These are phyloP conservation scores for Dinoponera quadriceps DNA, from an alignment of 1,140 invertebrate genomes.

Conservation along the genomic window DNA sequence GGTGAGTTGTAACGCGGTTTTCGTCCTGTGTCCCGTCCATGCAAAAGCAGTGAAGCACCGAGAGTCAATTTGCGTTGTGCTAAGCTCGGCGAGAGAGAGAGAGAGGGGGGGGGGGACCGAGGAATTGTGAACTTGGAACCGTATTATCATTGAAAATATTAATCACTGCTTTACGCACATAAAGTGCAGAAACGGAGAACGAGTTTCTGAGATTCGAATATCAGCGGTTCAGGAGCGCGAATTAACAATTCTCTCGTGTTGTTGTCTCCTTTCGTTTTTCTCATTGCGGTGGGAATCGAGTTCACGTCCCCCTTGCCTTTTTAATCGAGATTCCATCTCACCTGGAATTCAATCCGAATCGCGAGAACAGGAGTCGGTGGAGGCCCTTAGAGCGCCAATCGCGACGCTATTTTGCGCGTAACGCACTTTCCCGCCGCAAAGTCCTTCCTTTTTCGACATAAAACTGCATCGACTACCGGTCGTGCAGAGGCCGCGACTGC, in stretches of 20 bases:
- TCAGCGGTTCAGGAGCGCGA: not conserved
- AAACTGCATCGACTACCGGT: not conserved
- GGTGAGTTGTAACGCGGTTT: conserved; percentile 81
- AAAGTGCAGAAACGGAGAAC: not conserved
- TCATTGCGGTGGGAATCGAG: no score
- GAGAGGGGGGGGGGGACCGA: no score
- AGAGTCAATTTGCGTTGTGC: not conserved
- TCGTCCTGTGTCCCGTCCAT: no score
- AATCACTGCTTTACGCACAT: not conserved
- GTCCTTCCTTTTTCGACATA: conserved; percentile 9
- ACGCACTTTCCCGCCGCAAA: not conserved
- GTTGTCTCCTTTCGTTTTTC: no score
- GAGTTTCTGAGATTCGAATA: not conserved
- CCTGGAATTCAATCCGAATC: not conserved
- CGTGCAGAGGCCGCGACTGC: conserved; percentile 45
- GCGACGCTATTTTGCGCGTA: conserved; percentile 7
- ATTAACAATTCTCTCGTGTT: not conserved
- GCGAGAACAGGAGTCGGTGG: not conserved
- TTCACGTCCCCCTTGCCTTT: no score
- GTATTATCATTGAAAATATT: conserved; percentile 11
- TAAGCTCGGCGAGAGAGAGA: not conserved
- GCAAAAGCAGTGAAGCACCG: not conserved
- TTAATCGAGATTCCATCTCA: no score
- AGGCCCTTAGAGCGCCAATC: not conserved
- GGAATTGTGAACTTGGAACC: not conserved